Base-by-base conservation (phyloP, 92 coral and sea anemone genomes). In the Porites rus region DNA sequence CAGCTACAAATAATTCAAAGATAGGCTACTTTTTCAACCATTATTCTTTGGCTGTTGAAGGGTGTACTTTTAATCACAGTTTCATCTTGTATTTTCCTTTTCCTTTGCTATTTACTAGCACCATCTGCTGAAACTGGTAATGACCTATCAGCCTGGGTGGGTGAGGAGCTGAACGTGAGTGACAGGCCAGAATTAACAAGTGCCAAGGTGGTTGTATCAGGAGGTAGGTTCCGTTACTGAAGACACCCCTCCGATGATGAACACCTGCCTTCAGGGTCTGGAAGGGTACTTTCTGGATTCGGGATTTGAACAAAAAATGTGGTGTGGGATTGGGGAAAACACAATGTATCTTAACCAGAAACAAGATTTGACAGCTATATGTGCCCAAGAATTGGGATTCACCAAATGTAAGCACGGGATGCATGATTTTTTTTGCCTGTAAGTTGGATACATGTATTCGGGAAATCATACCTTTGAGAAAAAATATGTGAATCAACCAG, bases 121-220 rank as follows among this genome's bases (percentile, higher is more conserved):
- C 99, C 99, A 77, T 85, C 88, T 2, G 97, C 92, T 69, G 98
- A 95, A 31, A 95, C 96, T 77, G 80, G 88, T 50, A 97, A 97
- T 95, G 96, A 93, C 10, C 81, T 97, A 54, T 97, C 99, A 6
- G 89, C 90, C 1, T 97, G 95, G 92, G 91, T 84, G 6, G 87
- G 84, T 14, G 97, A 95, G 86, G 99, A 97, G 54, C 90, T 97
- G 54, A 93, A 78, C 65, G 95, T 92, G 60, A 97, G 98, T 78
- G 99, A 97, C 88, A 87, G 97, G 88, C 99, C 99, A 38, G 98
- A 97, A 72, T 76, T 97, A 68, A 93, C 99, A 18, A 95, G 99
- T 93, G 99, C 99, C 72, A 92, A 90, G 21, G 95, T 93, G 53
- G 99, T 97, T 6, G 94, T 97, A 20, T 97, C 99, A 61, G 99